Conservation (phyloP, 1,140 invertebrate species). For the Uloborus diversus region DNA sequence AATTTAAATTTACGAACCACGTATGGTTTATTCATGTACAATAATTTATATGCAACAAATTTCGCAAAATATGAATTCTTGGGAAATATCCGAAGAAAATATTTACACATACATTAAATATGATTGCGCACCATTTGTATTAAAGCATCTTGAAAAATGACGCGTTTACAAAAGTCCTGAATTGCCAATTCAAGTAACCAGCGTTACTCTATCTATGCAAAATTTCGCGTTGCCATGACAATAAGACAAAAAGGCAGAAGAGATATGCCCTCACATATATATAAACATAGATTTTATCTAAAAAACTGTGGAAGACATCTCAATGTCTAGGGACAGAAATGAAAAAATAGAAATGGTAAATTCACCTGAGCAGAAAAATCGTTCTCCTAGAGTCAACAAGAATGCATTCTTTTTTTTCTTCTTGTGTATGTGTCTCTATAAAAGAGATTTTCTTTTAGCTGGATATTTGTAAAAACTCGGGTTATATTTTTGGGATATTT, state of each 20-base stretch:
- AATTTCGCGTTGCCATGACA: background rate
- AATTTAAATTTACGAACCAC: too few relatives aligned
- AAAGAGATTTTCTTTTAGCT: slow-evolving; percentile 43
- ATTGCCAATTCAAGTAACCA: too few relatives aligned
- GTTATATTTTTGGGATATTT: slow-evolving; percentile 14
- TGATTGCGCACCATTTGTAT: too few relatives aligned
- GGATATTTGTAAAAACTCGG: slow-evolving; percentile 42
- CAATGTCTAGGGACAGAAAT: slow-evolving; percentile 16
- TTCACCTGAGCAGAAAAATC: slow-evolving; percentile 43
- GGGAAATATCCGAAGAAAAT: too few relatives aligned
- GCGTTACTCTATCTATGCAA: background rate
- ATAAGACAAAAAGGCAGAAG: background rate
- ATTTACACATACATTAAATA: too few relatives aligned
- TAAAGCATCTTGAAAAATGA: too few relatives aligned
- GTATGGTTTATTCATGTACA: too few relatives aligned
- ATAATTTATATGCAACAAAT: too few relatives aligned
- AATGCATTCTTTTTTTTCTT: slow-evolving; percentile 18
- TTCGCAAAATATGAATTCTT: too few relatives aligned
- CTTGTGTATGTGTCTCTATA: slow-evolving; percentile 45
- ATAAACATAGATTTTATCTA: background rate
- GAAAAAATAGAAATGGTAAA: slow-evolving; percentile 26
- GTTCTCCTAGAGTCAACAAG: slow-evolving; percentile 28
- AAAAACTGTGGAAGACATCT: slow-evolving; percentile 16
- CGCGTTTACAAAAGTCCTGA: too few relatives aligned
- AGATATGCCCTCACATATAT: background rate